phyloP scores from a whole-genome alignment of 1,140 invertebrate genomes.

The Lanistes nyassanus region DNA sequence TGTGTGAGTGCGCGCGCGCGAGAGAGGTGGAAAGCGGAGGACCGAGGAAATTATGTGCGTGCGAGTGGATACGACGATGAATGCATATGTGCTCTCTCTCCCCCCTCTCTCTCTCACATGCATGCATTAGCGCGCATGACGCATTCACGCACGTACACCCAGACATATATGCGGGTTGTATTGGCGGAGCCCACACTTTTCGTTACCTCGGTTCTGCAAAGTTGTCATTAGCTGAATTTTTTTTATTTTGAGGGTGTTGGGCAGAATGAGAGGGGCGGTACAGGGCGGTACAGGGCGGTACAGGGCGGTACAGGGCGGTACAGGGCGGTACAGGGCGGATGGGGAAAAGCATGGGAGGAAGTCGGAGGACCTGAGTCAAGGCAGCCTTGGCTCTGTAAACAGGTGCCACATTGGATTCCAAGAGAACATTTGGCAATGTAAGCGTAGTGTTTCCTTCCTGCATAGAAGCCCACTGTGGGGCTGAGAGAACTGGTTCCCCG shows the following conservation, averaged over 20 bases:
- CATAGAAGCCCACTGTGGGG: no score
- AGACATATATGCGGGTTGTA: background rate
- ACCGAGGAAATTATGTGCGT: background rate
- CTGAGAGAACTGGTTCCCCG: no score
- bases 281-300: no score
- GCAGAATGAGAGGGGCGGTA: background rate
- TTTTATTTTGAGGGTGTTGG: background rate
- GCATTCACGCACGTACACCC: background rate
- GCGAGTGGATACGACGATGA: background rate
- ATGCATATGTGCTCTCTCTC: background rate
- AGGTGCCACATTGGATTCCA: no score
- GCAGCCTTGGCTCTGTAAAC: no score
- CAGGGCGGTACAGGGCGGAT: background rate
- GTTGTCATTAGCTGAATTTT: background rate
- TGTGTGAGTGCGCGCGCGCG: slow-evolving; percentile 1
- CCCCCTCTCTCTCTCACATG: no score
- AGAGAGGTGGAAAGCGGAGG: background rate
- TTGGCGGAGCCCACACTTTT: background rate
- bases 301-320: no score
- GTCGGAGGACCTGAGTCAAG: background rate
- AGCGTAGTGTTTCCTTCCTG: no score
- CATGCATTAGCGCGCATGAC: background rate
- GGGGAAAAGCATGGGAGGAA: background rate
- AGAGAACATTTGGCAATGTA: no score
- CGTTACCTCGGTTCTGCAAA: background rate